Base-by-base conservation (phyloP, 2,113 vertebrate genomes). In the Semnopithecus entellus region DNA sequence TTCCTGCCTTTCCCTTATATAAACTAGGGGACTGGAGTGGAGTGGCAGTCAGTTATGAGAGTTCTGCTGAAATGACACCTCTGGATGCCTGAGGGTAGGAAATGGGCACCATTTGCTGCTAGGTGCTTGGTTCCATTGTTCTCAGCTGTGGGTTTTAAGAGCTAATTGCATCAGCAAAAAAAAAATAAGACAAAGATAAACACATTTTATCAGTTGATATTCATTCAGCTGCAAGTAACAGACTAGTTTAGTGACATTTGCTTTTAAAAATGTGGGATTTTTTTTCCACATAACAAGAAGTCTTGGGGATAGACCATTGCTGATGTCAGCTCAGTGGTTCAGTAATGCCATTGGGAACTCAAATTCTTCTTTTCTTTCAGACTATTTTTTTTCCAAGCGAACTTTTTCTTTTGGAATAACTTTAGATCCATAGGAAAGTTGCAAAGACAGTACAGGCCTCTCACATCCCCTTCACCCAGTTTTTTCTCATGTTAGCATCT, bases 241-340 rank as follows among this genome's bases (percentile, higher is more conserved):
- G 11, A 72, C 16, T 61, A 80, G 22, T 35, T 85, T 61, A 40
- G 8, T 93, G 72, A 61, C n/a, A 61, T 68, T 91, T 40, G 43
- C n/a, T 75, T 59, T 75, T 30, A 12, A 88, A 48, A 90, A 85
- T 17, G 2, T 38, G 11, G 43, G 43, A 6, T 6, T 14, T 50
- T 96, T 91, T 91, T 81, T 70, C 81, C 35, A 82, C 18, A 6
- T 30, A 94, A 91, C 17, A 79, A 83, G 61, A 95, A 92, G 68
- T 85, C 45, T 96, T 50, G 23, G 75, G 23, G 25, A 45, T 73
- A 50, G 27, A 45, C 8, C 20, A 11, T 52, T 83, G 30, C 35
- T 40, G 20, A 9, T 83, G 5, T 43, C 32, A 25, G 8, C 38
- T 94, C 75, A 90, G 11, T 8, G 0, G 10, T 61, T 94, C 11